phyloP scores from a whole-genome alignment of 2,888 invertebrate genomes.

The Dicyrtoma fusca region DNA sequence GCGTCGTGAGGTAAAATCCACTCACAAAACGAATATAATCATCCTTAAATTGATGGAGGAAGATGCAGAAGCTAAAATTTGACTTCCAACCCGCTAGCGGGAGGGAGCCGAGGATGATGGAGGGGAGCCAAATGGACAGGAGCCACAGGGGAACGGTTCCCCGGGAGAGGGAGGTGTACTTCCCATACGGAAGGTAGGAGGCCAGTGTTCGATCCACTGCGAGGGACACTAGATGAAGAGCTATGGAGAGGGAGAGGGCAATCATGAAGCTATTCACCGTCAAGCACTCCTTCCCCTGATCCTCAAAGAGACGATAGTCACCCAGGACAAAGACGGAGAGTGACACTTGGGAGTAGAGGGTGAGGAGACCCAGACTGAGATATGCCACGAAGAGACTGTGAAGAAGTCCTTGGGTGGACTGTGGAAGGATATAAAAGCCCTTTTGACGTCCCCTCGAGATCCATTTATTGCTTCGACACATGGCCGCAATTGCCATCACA shows the following conservation, averaged over 20 bases:
- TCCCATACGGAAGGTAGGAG: conserved; percentile 44
- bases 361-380: conserved; percentile 49
- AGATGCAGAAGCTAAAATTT: conserved; percentile 54
- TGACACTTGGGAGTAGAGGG: conserved; percentile 53
- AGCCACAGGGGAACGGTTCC: conserved; percentile 55
- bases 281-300: conserved; percentile 53
- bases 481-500: conserved; percentile 47
- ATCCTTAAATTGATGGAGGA: conserved; percentile 55
- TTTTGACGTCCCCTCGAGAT: conserved; percentile 28
- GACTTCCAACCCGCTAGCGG: conserved; percentile 54
- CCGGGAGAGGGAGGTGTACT: conserved; percentile 48
- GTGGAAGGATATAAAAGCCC: conserved; percentile 49
- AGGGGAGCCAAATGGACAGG: conserved; percentile 52
- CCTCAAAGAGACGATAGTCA: conserved; percentile 51
- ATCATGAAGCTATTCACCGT: conserved; percentile 49
- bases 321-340: conserved; percentile 50
- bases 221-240: conserved; percentile 50
- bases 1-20: conserved; percentile 47
- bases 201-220: conserved; percentile 53
- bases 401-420: conserved; percentile 52
- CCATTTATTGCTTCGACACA: conserved; percentile 50
- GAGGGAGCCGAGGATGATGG: conserved; percentile 46
- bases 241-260: conserved; percentile 47
- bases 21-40: conserved; percentile 53
- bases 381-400: conserved; percentile 51